Percentiles rank a stretch among this genome's conserved stretches.
Conservation (phyloP, 2,113 vertebrate species). For the Chiloscyllium plagiosum region DNA sequence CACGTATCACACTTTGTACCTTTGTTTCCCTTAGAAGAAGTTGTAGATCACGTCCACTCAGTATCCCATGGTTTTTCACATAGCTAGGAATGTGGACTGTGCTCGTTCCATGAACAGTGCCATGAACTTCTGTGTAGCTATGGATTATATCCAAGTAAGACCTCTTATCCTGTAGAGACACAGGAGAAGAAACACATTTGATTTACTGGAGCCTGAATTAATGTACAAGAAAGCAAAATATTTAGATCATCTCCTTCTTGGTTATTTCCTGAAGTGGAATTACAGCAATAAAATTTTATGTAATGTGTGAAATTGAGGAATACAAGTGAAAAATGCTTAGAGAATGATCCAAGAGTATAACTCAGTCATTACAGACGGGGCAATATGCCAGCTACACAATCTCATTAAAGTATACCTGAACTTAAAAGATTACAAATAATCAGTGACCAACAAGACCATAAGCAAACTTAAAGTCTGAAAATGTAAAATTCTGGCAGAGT, state of each 20-base stretch:
- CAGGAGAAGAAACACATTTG: slow-evolving; percentile 23
- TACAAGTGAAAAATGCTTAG: neutral
- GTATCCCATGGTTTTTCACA: slow-evolving; percentile 92
- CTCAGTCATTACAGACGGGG: neutral
- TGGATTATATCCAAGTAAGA: slow-evolving; percentile 89
- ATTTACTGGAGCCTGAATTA: neutral
- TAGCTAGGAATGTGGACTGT: slow-evolving; percentile 85
- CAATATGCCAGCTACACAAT: too few relatives aligned
- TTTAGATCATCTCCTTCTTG: neutral
- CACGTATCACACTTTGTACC: slow-evolving; percentile 47
- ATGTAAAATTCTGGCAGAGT: neutral
- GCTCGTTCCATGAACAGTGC: slow-evolving; percentile 87
- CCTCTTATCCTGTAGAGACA: slow-evolving; percentile 79
- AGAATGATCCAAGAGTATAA: neutral
- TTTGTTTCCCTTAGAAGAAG: slow-evolving; percentile 90
- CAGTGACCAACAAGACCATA: neutral
- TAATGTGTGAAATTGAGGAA: neutral
- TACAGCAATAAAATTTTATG: neutral
- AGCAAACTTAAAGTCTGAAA: neutral
- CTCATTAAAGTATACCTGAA: neutral
- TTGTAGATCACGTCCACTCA: slow-evolving; percentile 90
- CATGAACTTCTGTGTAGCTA: slow-evolving; percentile 90
- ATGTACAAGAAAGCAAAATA: neutral
- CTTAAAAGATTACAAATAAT: neutral
- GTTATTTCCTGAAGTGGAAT: neutral